These are phyloP conservation scores for Nesoenas mayeri DNA, from an alignment of 2,113 vertebrate species.

Conservation along the genomic window DNA sequence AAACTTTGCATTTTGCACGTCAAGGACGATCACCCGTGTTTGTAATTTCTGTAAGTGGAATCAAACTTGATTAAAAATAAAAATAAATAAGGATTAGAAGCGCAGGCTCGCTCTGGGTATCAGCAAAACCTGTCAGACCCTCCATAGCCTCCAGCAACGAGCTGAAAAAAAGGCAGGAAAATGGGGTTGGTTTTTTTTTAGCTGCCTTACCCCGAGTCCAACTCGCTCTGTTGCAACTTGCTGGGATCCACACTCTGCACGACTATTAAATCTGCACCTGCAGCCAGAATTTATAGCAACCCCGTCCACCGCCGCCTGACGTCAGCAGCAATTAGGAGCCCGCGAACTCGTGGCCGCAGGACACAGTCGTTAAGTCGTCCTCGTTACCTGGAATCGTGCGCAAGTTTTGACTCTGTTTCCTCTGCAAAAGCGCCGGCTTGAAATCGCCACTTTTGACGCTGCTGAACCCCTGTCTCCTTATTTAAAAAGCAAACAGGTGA, in stretches of 20 bases:
- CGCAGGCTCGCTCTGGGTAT: background rate
- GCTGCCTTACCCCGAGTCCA: background rate
- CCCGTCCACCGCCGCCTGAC: conserved; percentile 48
- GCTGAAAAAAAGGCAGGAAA: background rate
- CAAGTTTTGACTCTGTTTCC: background rate
- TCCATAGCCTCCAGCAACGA: background rate
- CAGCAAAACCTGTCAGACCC: background rate
- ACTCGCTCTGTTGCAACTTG: conserved; percentile 46
- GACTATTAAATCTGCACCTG: conserved; percentile 68
- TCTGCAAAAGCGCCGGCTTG: background rate
- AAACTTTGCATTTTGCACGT: background rate
- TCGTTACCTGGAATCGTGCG: too few species aligned
- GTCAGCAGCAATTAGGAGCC: conserved; percentile 62
- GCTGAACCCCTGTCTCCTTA: background rate
- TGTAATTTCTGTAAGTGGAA: background rate
- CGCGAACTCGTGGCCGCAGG: conserved; percentile 58
- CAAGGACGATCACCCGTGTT: fast-evolving
- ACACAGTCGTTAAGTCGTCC: background rate
- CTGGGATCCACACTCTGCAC: conserved; percentile 30
- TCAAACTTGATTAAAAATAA: background rate
- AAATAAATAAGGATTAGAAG: background rate
- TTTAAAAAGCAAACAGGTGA: conserved; percentile 14
- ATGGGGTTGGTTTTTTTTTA: background rate
- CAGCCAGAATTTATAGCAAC: conserved; percentile 64
- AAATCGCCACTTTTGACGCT: background rate